Conservation (phyloP, 1,140 invertebrate genomes). For the Galleria mellonella region DNA sequence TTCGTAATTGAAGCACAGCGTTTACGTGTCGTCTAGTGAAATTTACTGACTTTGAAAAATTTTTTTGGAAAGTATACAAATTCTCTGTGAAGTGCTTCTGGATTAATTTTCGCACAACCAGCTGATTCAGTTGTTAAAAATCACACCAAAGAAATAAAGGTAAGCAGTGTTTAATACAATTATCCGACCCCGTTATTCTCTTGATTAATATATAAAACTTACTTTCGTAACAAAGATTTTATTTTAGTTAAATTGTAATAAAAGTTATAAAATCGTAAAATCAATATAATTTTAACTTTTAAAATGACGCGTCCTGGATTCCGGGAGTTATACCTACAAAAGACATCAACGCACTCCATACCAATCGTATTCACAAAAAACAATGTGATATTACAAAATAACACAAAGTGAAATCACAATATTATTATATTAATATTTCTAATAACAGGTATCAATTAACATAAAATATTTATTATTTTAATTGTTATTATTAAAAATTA, state of each 20-base stretch:
- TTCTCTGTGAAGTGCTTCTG: slow-evolving; percentile 55
- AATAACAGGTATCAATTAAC: too few relatives aligned
- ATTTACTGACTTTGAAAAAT: slow-evolving; percentile 23
- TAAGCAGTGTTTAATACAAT: slow-evolving; percentile 30
- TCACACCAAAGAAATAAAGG: slow-evolving; percentile 57
- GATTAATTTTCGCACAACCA: slow-evolving; percentile 22
- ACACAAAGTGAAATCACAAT: too few relatives aligned
- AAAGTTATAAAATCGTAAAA: background rate
- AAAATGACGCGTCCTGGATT: background rate
- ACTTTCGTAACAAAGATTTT: too few relatives aligned
- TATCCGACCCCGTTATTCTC: too few relatives aligned
- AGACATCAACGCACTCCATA: slow-evolving; percentile 31
- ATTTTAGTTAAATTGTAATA: background rate
- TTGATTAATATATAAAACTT: too few relatives aligned
- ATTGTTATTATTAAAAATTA: too few relatives aligned
- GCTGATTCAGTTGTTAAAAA: slow-evolving; percentile 10
- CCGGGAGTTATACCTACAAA: slow-evolving; percentile 14
- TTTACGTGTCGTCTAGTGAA: slow-evolving; percentile 25
- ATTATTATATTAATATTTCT: too few relatives aligned
- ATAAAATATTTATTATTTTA: too few relatives aligned
- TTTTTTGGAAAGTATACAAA: slow-evolving; percentile 10
- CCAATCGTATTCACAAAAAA: background rate
- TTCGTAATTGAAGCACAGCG: slow-evolving; percentile 26
- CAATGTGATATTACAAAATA: too few relatives aligned
- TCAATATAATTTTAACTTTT: slow-evolving; percentile 4